Base-by-base conservation (phyloP, 2,888 invertebrate species). In the Cepaea hortensis region DNA sequence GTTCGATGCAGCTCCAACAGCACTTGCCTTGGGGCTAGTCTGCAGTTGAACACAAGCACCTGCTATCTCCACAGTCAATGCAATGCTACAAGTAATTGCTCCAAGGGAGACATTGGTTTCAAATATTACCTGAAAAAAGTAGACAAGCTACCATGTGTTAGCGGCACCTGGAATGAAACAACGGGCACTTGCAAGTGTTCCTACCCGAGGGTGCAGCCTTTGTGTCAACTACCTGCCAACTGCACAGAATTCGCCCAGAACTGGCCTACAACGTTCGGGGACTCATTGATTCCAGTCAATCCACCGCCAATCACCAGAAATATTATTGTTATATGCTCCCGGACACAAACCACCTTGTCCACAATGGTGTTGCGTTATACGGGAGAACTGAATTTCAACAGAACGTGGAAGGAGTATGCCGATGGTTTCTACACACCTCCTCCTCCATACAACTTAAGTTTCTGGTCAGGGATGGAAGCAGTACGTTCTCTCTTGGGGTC, bases 101-200 rank as follows among this genome's bases (percentile, higher is more conserved):
- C 11, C 13, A n/a, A 23, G 18, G 3, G n/a, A 11, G 82, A 82
- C 3, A 55, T n/a, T 5, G 61, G n/a, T 20, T 82, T 55, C 15
- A 5, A 23, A 3, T 82, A 73, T 72, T 72, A 72, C 18, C 23
- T 72, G 35, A 82, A 82, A 55, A 0, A 35, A 50, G 23, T 11
- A 1, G 15, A 1, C 5, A n/a, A 55, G 9, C 61, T 82, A 48
- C 48, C 55, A 15, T 82, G 82, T 82, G 72, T 82, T 35, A 4
- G 23, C 2, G 82, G 82, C 2, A 82, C 72, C 4, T 82, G 82
- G 82, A 73, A 82, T 73, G 55, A 15, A 13, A 5, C 82, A 15
- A 73, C 61, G 23, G 65, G 35, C 23, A 13, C 20, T 0, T 82
- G 82, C 23, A n/a, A n/a, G 6, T 82, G 82, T 55, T 18, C 3